phyloP scores from a whole-genome alignment of 2,113 vertebrate genomes.

The Dasypus novemcinctus region DNA sequence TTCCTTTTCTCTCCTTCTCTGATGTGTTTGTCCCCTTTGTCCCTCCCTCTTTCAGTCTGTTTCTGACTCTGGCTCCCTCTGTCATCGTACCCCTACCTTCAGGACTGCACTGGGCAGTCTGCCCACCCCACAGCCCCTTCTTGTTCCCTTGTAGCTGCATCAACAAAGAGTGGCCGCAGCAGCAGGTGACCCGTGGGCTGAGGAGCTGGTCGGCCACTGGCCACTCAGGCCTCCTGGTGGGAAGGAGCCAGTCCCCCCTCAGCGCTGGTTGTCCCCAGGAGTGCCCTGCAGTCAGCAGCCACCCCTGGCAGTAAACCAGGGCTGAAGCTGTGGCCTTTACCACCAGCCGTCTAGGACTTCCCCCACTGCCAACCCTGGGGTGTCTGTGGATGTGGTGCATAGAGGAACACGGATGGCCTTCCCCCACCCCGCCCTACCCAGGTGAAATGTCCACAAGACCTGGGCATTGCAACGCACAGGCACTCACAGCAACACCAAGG shows the following conservation, averaged over 20 bases:
- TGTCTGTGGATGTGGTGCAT: not conserved
- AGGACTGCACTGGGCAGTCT: not conserved
- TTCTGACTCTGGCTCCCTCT: not conserved
- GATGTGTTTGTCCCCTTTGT: not conserved
- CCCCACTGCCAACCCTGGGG: not conserved
- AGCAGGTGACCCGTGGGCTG: constrained; percentile 48
- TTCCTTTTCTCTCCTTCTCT: not conserved
- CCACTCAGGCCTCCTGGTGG: not conserved
- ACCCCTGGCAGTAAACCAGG: not conserved
- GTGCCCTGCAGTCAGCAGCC: not conserved
- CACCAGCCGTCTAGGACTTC: not conserved
- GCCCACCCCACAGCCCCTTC: not conserved
- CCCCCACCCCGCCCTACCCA: not conserved
- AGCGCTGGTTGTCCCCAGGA: not conserved
- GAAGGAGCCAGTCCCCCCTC: not conserved
- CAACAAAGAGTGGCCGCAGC: not conserved
- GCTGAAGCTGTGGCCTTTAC: not conserved
- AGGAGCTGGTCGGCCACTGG: not conserved
- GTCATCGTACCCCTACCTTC: not conserved
- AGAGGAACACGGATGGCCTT: not conserved
- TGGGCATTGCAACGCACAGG: not conserved
- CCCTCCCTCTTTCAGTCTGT: not conserved
- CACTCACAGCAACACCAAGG: not conserved
- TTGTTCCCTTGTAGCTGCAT: constrained; percentile 35
- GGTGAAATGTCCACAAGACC: not conserved